Evolutionary conservation across 2,797 vertebrate species (phyloP).

Genomic region (Anguilla marmorata): DNA sequence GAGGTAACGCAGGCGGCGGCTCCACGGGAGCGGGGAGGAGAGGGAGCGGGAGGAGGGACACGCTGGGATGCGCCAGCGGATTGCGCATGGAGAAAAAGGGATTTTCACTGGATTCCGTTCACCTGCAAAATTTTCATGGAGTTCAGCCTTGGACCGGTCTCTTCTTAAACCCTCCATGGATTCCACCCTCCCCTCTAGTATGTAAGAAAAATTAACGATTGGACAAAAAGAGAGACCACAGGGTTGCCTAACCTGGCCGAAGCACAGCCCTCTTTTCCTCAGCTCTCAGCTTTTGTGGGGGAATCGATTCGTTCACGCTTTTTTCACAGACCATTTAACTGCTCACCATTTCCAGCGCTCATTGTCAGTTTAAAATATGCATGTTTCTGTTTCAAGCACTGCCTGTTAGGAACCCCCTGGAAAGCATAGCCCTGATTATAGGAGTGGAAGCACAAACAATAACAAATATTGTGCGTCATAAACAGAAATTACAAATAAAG

Average conservation of each 20-base stretch:
- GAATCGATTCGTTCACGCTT: constrained; percentile 50
- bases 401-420: not conserved
- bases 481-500: not conserved
- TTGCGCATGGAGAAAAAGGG: constrained; percentile 21
- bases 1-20: constrained; percentile 5
- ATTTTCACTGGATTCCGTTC: constrained; percentile 25
- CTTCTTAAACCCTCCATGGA: not conserved
- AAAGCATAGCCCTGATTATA: not conserved
- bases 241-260: constrained; percentile 39
- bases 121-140: constrained; percentile 29
- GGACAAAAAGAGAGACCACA: not conserved
- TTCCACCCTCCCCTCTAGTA: not conserved
- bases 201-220: not conserved
- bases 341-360: constrained; percentile 19
- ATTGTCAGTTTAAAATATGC: constrained; percentile 25
- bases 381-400: constrained; percentile 37
- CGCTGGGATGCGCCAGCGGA: not conserved
- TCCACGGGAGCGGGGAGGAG: not conserved
- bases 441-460: not conserved
- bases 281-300: constrained; percentile 34
- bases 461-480: not conserved
- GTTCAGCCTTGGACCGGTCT: constrained; percentile 1
- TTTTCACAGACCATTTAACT: constrained; percentile 44
- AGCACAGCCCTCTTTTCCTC: constrained; percentile 31
- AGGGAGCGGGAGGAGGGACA: not conserved